A percentile compares a stretch with the other conserved stretches of the same genome.
These are phyloP conservation scores for Temnothorax nylanderi DNA, from an alignment of 1,140 invertebrate genomes.

Conservation along the genomic window DNA sequence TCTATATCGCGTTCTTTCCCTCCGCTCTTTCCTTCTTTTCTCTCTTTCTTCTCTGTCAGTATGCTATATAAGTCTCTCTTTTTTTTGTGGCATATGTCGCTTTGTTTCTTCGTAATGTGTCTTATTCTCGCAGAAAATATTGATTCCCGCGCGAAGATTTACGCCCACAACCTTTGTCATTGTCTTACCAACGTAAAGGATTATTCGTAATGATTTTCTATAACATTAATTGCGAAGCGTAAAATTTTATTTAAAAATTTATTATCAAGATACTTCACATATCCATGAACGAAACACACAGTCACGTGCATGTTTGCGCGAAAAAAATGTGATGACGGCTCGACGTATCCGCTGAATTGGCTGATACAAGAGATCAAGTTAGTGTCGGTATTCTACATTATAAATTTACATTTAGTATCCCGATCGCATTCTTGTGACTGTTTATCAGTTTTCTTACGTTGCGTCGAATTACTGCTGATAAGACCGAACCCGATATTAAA, in stretches of 20 bases:
- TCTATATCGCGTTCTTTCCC: constrained; percentile 21
- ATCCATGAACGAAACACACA: constrained; percentile 20
- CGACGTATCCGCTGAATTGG: constrained; percentile 43
- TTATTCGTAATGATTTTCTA: background rate
- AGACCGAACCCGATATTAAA: constrained; percentile 40
- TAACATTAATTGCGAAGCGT: background rate
- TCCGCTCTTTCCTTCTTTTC: constrained; percentile 31
- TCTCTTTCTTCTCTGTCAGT: background rate
- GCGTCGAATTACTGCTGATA: constrained; percentile 70
- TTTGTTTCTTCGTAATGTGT: constrained; percentile 26
- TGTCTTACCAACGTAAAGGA: background rate
- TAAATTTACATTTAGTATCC: constrained; percentile 32
- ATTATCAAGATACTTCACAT: background rate
- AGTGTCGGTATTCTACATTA: constrained; percentile 41
- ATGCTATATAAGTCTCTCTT: background rate
- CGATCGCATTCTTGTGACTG: constrained; percentile 24
- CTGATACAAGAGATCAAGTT: constrained; percentile 34
- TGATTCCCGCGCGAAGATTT: background rate
- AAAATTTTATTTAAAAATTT: constrained; percentile 29
- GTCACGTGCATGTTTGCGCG: constrained; percentile 36
- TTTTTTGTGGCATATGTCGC: background rate
- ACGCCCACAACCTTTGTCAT: background rate
- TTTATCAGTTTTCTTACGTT: constrained; percentile 56
- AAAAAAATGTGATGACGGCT: constrained; percentile 68
- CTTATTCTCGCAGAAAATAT: constrained; percentile 6